Conservation (phyloP, 2,888 invertebrate species). For the Therioaphis trifolii region DNA sequence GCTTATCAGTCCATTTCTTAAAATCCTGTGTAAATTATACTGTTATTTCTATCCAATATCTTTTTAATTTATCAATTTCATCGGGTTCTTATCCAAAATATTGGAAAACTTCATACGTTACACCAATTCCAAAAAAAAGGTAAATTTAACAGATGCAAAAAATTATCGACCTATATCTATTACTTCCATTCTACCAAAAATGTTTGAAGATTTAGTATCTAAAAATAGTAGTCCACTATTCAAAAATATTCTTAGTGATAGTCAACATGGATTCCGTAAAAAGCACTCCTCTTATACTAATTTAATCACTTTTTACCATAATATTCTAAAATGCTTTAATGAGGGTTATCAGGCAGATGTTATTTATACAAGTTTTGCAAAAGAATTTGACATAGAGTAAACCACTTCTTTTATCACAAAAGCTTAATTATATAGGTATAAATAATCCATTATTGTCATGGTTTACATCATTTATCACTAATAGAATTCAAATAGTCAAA, state of each 20-base stretch:
- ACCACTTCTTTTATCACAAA: no score
- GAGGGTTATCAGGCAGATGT: no score
- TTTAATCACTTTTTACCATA: no score
- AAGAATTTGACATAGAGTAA: no score
- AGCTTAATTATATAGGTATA: no score
- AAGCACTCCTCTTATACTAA: no score
- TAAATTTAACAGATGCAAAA: background rate
- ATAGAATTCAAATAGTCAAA: no score
- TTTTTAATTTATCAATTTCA: conserved; percentile 1
- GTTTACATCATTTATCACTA: no score
- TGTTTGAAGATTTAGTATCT: background rate
- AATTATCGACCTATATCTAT: background rate
- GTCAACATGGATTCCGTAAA: no score
- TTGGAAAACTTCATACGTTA: background rate
- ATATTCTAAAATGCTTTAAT: no score
- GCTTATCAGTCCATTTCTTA: background rate
- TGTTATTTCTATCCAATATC: background rate
- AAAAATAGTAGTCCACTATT: background rate
- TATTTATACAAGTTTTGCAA: no score
- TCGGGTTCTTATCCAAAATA: background rate
- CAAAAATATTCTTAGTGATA: background rate
- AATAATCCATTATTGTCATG: no score
- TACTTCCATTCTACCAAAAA: background rate
- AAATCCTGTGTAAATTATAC: background rate
- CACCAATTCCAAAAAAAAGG: background rate